These are phyloP conservation scores for Lasiurus borealis DNA, from an alignment of 2,113 vertebrate species.

Conservation along the genomic window DNA sequence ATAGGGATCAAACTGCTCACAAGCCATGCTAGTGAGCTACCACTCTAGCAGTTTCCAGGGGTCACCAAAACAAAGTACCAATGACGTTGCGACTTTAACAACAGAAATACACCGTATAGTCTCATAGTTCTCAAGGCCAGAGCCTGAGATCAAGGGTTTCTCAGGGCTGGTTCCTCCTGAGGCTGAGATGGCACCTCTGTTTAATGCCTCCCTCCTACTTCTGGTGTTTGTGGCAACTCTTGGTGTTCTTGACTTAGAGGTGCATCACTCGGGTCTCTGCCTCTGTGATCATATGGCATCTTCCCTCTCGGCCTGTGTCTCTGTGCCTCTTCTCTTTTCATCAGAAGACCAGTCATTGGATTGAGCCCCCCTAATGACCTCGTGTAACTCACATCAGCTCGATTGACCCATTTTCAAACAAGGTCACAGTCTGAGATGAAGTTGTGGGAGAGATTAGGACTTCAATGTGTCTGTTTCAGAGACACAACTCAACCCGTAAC, in stretches of 20 bases:
- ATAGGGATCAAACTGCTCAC: background rate
- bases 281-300: background rate
- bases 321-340: background rate
- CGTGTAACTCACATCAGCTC: background rate
- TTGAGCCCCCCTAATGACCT: background rate
- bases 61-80: fast-evolving
- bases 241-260: background rate
- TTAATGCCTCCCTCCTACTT: background rate
- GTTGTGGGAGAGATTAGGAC: background rate
- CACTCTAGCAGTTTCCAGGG: fast-evolving
- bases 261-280: background rate
- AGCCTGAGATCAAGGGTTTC: background rate
- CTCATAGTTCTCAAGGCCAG: background rate
- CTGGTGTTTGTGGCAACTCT: background rate
- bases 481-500: background rate
- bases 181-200: background rate
- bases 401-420: background rate
- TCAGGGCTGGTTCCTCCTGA: background rate
- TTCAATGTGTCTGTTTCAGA: background rate
- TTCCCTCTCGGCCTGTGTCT: background rate
- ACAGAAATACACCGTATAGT: background rate
- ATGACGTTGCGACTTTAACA: fast-evolving
- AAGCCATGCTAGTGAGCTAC: background rate
- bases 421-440: background rate
- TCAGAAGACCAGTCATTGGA: too few species aligned